A percentile compares a stretch with the other conserved stretches of the same genome.
Conservation (phyloP, 2,113 vertebrate species). For the Chionomys nivalis region DNA sequence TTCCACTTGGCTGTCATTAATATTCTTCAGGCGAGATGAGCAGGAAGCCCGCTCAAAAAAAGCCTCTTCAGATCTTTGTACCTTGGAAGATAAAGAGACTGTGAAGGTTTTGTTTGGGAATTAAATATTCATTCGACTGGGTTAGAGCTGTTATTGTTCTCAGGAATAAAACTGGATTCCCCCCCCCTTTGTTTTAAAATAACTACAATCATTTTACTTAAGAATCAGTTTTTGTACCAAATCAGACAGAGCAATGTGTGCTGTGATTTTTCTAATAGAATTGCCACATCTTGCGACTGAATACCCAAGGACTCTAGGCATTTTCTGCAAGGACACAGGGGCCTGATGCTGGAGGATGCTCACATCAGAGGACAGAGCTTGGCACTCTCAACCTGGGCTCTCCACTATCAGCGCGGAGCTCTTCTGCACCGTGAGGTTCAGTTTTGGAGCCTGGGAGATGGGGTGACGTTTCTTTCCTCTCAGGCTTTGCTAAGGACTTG, state of each 20-base stretch:
- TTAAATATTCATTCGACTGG: slow-evolving; percentile 73
- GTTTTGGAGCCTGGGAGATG: slow-evolving; percentile 3
- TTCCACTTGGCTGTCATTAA: slow-evolving; percentile 55
- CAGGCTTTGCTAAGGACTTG: neutral
- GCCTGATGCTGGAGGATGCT: neutral
- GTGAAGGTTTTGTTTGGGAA: slow-evolving; percentile 64
- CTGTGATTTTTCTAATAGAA: slow-evolving; percentile 53
- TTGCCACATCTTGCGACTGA: neutral
- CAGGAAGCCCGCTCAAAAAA: slow-evolving; percentile 60
- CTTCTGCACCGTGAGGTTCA: neutral
- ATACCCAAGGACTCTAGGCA: neutral
- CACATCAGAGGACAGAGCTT: neutral
- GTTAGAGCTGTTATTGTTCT: slow-evolving; percentile 47
- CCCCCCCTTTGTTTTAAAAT: slow-evolving; percentile 29
- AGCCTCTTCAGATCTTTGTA: slow-evolving; percentile 55
- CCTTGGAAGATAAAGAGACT: slow-evolving; percentile 63
- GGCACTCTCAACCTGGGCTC: too few relatives aligned
- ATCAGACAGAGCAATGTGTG: neutral
- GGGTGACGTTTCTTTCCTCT: neutral
- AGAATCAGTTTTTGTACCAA: slow-evolving; percentile 58
- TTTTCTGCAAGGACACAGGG: neutral
- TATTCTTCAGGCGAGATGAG: slow-evolving; percentile 57
- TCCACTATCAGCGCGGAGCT: neutral
- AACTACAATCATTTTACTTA: slow-evolving; percentile 49
- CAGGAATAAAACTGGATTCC: slow-evolving; percentile 46